A percentile compares a stretch with the other conserved stretches of the same genome.
Conservation (phyloP, 2,888 invertebrate species). For the Anoncus sp. region DNA sequence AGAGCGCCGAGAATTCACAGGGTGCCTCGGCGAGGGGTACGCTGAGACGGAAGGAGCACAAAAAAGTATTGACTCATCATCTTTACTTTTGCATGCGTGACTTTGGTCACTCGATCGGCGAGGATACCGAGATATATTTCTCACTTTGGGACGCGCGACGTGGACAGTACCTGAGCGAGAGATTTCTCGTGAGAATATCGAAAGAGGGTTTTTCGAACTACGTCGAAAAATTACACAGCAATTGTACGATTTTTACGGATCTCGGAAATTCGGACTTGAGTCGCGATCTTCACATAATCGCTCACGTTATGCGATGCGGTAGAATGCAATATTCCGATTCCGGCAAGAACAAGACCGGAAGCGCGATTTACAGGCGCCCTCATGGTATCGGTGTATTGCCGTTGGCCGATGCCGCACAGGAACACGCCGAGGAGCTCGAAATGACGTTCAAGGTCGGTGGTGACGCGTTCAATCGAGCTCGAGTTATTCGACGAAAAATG, state of each 20-base stretch:
- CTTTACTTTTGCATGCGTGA: conserved; percentile 95
- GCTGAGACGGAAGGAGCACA: conserved; percentile 85
- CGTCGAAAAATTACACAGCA: conserved; percentile 93
- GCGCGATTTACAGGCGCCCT: conserved; percentile 88
- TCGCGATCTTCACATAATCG: conserved; percentile 94
- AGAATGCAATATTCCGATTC: conserved; percentile 90
- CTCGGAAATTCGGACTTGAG: conserved; percentile 93
- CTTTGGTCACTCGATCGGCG: conserved; percentile 93
- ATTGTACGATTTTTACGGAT: conserved; percentile 94
- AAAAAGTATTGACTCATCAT: conserved; percentile 89
- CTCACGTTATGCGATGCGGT: conserved; percentile 95
- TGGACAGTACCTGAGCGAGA: conserved; percentile 92
- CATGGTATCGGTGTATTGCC: conserved; percentile 94
- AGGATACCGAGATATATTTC: conserved; percentile 95
- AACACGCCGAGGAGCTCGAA: conserved; percentile 90
- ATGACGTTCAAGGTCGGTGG: conserved; percentile 88
- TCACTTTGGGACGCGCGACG: conserved; percentile 93
- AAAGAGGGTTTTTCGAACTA: conserved; percentile 96
- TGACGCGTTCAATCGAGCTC: too few relatives aligned
- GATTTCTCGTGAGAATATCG: conserved; percentile 94
- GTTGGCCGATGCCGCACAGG: conserved; percentile 87
- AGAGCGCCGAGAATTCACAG: conserved; percentile 85
- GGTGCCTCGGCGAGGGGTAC: conserved; percentile 85
- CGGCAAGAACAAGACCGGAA: conserved; percentile 82
- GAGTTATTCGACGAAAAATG: too few relatives aligned